A percentile compares a stretch with the other conserved stretches of the same genome.
Evolutionary conservation across 2,797 vertebrate genomes (phyloP).

Genomic region (Chromis chromis): DNA sequence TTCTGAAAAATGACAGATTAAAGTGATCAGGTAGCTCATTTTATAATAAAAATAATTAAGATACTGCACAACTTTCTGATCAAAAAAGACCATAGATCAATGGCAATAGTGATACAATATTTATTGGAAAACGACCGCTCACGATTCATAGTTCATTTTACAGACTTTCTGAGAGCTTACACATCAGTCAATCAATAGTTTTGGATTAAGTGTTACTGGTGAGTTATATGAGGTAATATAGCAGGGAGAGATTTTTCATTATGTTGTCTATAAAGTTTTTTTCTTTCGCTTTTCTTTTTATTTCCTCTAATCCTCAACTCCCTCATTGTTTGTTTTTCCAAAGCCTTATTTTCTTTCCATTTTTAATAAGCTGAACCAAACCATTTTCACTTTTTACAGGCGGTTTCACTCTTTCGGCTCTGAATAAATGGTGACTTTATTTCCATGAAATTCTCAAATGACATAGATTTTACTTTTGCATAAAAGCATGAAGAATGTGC

Average conservation of each 20-base stretch:
- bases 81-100: slow-evolving; percentile 30
- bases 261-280: slow-evolving; percentile 63
- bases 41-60: slow-evolving; percentile 65
- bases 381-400: slow-evolving; percentile 95
- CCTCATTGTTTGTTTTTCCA: slow-evolving; percentile 90
- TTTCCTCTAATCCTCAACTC: slow-evolving; percentile 77
- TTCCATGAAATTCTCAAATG: slow-evolving; percentile 99
- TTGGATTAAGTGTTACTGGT: slow-evolving; percentile 72
- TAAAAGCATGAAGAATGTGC: slow-evolving; percentile 99
- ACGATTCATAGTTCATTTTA: slow-evolving; percentile 61
- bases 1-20: slow-evolving; percentile 68
- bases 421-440: slow-evolving; percentile 98
- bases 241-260: slow-evolving; percentile 72
- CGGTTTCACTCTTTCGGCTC: slow-evolving; percentile 91
- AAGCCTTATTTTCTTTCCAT: slow-evolving; percentile 85
- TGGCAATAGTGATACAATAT: slow-evolving; percentile 52
- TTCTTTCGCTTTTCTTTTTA: slow-evolving; percentile 63
- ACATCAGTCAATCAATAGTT: slow-evolving; percentile 79
- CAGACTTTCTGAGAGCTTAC: slow-evolving; percentile 57
- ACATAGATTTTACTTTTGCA: slow-evolving; percentile 99
- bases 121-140: slow-evolving; percentile 67
- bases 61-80: slow-evolving; percentile 38
- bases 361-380: slow-evolving; percentile 98
- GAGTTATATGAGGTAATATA: slow-evolving; percentile 75
- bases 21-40: slow-evolving; percentile 63